Evolutionary conservation across 2,888 invertebrate genomes (phyloP).

Genomic region (Hemistola chrysoprasaria): DNA sequence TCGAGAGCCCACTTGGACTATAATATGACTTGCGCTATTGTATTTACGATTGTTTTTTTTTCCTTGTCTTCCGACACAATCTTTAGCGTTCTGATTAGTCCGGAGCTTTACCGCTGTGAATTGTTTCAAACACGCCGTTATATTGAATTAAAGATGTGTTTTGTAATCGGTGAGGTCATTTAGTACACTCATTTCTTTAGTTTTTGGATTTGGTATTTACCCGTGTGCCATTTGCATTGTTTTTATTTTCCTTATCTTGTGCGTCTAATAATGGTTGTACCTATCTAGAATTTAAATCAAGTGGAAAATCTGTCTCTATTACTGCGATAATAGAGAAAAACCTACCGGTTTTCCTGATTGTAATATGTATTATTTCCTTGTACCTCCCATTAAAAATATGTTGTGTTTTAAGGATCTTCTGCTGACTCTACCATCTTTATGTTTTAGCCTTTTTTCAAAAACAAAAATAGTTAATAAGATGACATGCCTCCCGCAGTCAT

Average conservation of each 20-base stretch:
- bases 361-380: no score
- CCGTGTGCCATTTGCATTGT: not conserved
- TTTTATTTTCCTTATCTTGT: conserved; percentile 11
- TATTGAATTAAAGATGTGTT: conserved; percentile 53
- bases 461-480: not conserved
- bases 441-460: not conserved
- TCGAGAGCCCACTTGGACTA: conserved; percentile 64
- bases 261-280: not conserved
- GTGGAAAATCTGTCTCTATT: not conserved
- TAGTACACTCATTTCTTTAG: conserved; percentile 3
- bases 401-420: no score
- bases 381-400: no score
- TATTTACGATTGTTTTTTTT: conserved; percentile 75
- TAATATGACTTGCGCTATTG: conserved; percentile 80
- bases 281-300: conserved; percentile 7
- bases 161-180: conserved; percentile 2
- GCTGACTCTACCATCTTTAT: no score
- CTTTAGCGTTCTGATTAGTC: conserved; percentile 80
- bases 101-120: conserved; percentile 75
- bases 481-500: conserved; percentile 17
- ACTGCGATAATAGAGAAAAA: no score
- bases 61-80: conserved; percentile 79
- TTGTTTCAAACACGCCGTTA: conserved; percentile 65
- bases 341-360: no score
- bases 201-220: conserved; percentile 14